phyloP scores from a whole-genome alignment of 2,797 vertebrate species.

The Podarcis lilfordi region DNA sequence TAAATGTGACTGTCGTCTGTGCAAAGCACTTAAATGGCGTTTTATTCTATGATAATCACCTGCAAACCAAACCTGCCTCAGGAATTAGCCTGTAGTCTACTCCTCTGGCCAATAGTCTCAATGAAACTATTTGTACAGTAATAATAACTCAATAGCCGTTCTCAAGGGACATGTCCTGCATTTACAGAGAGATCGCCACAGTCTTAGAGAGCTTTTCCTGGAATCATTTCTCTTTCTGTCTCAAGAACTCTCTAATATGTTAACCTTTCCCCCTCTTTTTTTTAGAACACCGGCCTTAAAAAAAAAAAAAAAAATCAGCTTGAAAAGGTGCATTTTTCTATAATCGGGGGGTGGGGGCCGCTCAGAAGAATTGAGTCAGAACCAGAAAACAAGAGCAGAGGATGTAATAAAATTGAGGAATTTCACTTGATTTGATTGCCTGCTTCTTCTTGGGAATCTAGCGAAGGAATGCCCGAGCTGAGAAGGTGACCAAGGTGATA shows the following conservation, averaged over 20 bases:
- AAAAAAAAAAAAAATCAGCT: slow-evolving; percentile 38
- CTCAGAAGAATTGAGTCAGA: slow-evolving; percentile 1
- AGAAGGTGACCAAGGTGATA: slow-evolving; percentile 69
- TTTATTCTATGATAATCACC: neutral
- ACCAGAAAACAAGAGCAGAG: neutral
- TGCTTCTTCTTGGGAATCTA: slow-evolving; percentile 52
- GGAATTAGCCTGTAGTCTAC: neutral
- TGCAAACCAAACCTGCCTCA: neutral
- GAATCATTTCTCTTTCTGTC: neutral
- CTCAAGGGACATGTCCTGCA: neutral
- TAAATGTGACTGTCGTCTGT: neutral
- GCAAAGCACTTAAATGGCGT: neutral
- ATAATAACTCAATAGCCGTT: neutral
- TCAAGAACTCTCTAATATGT: neutral
- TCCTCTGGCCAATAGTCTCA: neutral
- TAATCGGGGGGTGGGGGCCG: neutral
- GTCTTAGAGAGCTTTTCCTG: fast-evolving
- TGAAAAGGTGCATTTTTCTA: slow-evolving; percentile 24
- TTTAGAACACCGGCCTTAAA: slow-evolving; percentile 3
- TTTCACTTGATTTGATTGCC: neutral
- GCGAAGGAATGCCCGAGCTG: slow-evolving; percentile 39
- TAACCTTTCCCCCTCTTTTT: slow-evolving; percentile 31
- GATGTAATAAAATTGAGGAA: neutral
- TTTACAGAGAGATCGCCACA: fast-evolving
- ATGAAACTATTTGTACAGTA: slow-evolving; percentile 3